Evolutionary conservation across 1,140 invertebrate species (phyloP).

Genomic region (Brachionus manjavacas): DNA sequence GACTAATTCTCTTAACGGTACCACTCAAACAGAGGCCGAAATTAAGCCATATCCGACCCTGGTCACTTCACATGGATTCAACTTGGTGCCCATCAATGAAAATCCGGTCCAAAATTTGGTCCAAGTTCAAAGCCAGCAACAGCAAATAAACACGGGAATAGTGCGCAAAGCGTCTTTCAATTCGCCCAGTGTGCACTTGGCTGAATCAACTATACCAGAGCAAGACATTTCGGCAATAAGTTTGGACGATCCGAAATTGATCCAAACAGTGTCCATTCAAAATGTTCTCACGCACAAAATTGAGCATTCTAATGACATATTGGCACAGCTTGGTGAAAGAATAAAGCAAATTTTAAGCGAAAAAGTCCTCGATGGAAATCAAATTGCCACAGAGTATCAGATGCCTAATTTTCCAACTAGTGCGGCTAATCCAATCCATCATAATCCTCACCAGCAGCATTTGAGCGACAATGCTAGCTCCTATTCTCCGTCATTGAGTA

Average conservation of each 20-base stretch:
- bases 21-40: neutral
- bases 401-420: neutral
- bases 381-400: neutral
- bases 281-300: neutral
- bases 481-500: neutral
- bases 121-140: neutral
- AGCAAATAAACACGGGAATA: neutral
- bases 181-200: neutral
- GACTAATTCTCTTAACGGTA: neutral
- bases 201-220: neutral
- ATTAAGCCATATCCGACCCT: neutral
- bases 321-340: neutral
- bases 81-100: neutral
- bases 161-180: neutral
- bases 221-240: neutral
- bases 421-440: neutral
- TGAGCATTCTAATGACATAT: neutral
- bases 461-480: neutral
- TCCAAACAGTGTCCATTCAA: neutral
- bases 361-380: neutral
- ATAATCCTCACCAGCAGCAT: slow-evolving; percentile 23
- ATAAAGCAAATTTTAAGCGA: neutral
- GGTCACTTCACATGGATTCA: neutral
- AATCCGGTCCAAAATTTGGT: neutral
- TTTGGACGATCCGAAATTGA: neutral